Evolutionary conservation across 2,113 vertebrate species (phyloP).

Genomic region (Tragulus kanchil): DNA sequence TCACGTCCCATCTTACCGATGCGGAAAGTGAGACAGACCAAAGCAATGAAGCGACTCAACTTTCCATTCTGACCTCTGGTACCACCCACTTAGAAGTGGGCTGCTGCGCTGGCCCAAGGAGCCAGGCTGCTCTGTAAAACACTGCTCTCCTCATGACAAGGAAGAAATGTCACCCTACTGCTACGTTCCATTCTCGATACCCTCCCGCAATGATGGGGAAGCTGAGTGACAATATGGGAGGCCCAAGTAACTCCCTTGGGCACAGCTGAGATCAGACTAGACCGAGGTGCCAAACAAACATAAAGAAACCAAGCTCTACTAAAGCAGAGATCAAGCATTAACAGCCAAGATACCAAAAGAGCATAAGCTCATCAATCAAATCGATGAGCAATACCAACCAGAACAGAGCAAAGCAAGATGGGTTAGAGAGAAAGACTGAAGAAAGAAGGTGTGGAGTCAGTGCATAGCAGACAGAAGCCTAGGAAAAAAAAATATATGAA

Average conservation of each 20-base stretch:
- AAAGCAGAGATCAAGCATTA: conserved; percentile 26
- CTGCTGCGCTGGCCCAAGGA: background rate
- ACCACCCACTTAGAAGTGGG: background rate
- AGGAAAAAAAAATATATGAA: background rate
- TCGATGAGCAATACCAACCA: background rate
- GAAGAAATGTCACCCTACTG: background rate
- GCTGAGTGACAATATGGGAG: background rate
- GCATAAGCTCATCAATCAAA: background rate
- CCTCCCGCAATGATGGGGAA: background rate
- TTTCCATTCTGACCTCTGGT: background rate
- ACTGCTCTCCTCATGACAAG: background rate
- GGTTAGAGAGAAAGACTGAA: background rate
- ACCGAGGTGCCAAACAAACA: conserved; percentile 8
- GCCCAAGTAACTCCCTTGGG: background rate
- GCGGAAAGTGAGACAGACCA: conserved; percentile 15
- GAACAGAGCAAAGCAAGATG: background rate
- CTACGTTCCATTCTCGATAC: background rate
- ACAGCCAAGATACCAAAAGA: conserved; percentile 13
- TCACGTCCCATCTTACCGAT: background rate
- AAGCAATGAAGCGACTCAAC: conserved; percentile 14
- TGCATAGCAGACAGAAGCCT: background rate
- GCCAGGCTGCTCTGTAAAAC: background rate
- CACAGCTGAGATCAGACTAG: conserved; percentile 20
- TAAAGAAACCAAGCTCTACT: conserved; percentile 24
- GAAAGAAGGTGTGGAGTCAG: background rate